Percentiles rank a stretch among this genome's conserved stretches.
Evolutionary conservation across 2,888 invertebrate species (phyloP).

Genomic region (Dicranocentrus wangi): DNA sequence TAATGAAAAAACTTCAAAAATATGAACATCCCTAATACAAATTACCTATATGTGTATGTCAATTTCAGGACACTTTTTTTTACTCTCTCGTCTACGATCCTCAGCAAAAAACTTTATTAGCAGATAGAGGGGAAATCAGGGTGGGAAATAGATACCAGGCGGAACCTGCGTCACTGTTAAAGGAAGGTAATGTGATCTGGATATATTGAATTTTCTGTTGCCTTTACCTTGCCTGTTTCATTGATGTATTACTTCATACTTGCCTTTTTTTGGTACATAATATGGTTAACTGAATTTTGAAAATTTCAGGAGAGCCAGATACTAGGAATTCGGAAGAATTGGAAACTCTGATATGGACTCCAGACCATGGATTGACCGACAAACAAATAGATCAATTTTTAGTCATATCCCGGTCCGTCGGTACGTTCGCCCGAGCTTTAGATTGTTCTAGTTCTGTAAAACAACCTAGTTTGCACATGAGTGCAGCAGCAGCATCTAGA

Average conservation of each 20-base stretch:
- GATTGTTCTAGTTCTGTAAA: constrained; percentile 99
- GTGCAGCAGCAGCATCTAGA: constrained; percentile 98
- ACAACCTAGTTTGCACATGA: constrained; percentile 99
- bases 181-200: constrained; percentile 83
- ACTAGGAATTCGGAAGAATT: constrained; percentile 83
- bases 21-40: background rate
- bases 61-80: constrained; percentile 94
- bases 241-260: too few relatives aligned
- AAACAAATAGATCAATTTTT: constrained; percentile 99
- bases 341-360: constrained; percentile 96
- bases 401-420: constrained; percentile 90
- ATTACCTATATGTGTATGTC: background rate
- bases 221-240: too few relatives aligned
- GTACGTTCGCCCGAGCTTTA: constrained; percentile 98
- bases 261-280: too few relatives aligned
- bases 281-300: background rate
- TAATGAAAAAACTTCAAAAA: too few relatives aligned
- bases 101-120: constrained; percentile 97
- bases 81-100: constrained; percentile 99
- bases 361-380: constrained; percentile 91
- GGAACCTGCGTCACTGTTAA: constrained; percentile 87
- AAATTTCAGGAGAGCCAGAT: constrained; percentile 78
- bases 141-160: constrained; percentile 97
- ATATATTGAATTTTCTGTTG: too few relatives aligned
- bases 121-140: constrained; percentile 97